Conservation (phyloP, 2,797 vertebrate species). For the Liparis tanakae region DNA sequence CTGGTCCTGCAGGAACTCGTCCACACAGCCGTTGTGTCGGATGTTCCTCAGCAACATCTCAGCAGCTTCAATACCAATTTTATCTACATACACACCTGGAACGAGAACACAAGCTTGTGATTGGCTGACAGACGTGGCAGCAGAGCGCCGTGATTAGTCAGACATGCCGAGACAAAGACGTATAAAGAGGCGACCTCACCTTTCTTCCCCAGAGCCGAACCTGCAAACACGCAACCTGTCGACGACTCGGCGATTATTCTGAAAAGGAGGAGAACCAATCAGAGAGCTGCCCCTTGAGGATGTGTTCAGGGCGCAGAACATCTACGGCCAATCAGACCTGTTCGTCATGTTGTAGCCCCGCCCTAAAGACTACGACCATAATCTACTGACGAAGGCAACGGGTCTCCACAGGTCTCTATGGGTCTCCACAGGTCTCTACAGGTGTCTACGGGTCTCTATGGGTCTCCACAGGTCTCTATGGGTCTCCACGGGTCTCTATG, state of each 20-base stretch:
- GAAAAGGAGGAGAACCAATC: slow-evolving; percentile 40
- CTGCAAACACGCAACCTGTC: slow-evolving; percentile 94
- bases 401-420: too few relatives aligned
- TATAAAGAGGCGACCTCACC: slow-evolving; percentile 74
- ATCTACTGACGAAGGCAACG: too few relatives aligned
- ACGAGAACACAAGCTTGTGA: not conserved
- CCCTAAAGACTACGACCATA: too few relatives aligned
- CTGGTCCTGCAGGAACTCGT: slow-evolving; percentile 97
- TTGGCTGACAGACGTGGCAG: not conserved
- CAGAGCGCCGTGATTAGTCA: not conserved
- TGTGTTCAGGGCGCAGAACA: not conserved
- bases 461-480: too few relatives aligned
- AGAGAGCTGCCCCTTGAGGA: not conserved
- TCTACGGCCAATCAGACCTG: too few relatives aligned
- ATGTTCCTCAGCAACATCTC: slow-evolving; percentile 95
- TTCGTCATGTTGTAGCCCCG: too few relatives aligned
- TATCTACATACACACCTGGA: slow-evolving; percentile 92
- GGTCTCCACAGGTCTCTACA: too few relatives aligned
- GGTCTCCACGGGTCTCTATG: too few relatives aligned
- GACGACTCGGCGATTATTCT: slow-evolving; percentile 96
- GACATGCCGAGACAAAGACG: not conserved
- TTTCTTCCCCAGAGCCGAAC: slow-evolving; percentile 96
- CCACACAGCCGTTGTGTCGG: slow-evolving; percentile 93
- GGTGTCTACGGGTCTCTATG: too few relatives aligned
- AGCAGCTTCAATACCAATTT: slow-evolving; percentile 93